A percentile compares a stretch with the other conserved stretches of the same genome.
Conservation (phyloP, 37 sponge, comb jelly and placozoan species). For the Oopsacas minuta region DNA sequence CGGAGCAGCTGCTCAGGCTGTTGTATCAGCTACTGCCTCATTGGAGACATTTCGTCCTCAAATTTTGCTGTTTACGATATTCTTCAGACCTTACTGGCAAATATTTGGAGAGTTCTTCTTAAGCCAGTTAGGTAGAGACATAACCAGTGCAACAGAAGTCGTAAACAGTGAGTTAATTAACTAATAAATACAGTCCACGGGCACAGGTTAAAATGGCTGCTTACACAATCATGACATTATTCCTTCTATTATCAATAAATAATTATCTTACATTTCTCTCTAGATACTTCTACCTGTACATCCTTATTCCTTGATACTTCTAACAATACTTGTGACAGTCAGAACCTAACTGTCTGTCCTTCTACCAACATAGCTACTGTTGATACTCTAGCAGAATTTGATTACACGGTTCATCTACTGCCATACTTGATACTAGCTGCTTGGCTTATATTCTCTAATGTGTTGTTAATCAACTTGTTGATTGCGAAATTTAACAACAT, state of each 20-base stretch:
- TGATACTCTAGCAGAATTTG: not conserved
- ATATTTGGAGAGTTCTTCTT: not conserved
- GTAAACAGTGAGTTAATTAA: too few relatives aligned
- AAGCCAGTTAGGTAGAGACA: not conserved
- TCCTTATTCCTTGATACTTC: too few relatives aligned
- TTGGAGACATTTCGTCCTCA: not conserved
- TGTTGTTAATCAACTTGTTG: not conserved
- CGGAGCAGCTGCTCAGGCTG: not conserved
- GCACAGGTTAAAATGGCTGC: too few relatives aligned
- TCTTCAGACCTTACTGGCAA: conserved; percentile 9
- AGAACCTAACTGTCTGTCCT: too few relatives aligned
- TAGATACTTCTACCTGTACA: too few relatives aligned
- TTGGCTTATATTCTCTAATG: conserved; percentile 18
- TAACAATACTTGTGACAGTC: too few relatives aligned
- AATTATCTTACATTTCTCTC: too few relatives aligned
- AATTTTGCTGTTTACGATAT: not conserved
- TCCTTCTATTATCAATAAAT: too few relatives aligned
- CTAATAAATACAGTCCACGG: too few relatives aligned
- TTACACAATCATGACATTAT: too few relatives aligned
- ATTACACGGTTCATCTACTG: not conserved
- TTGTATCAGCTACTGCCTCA: not conserved
- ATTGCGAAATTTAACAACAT: conserved; percentile 19
- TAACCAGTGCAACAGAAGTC: not conserved
- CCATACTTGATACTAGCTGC: not conserved
- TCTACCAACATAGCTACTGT: too few relatives aligned